These are phyloP conservation scores for Uromys caudimaculatus DNA, from an alignment of 2,797 vertebrate species.

Conservation along the genomic window DNA sequence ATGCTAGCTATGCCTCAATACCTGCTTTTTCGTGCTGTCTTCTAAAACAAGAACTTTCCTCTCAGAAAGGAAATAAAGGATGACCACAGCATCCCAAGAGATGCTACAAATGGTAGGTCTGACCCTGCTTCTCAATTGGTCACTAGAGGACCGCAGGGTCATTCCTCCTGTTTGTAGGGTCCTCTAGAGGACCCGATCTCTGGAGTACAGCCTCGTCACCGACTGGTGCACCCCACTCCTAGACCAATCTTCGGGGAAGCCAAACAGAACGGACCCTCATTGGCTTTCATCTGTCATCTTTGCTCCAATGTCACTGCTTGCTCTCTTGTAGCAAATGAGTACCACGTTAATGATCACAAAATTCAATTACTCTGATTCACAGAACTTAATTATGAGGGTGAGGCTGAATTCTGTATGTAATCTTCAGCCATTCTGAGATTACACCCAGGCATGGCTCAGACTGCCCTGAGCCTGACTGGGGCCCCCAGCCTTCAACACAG, in stretches of 20 bases:
- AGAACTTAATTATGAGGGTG: no score
- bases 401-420: fast-evolving
- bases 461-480: not conserved
- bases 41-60: not conserved
- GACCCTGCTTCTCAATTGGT: no score
- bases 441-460: fast-evolving
- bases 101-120: fast-evolving
- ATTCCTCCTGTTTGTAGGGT: no score
- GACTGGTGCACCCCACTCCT: fast-evolving
- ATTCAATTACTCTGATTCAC: not conserved
- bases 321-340: not conserved
- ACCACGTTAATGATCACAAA: fast-evolving
- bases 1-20: fast-evolving
- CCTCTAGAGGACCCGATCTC: fast-evolving
- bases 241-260: fast-evolving
- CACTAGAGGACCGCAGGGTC: fast-evolving
- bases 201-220: fast-evolving
- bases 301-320: not conserved
- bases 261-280: not conserved
- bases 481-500: fast-evolving
- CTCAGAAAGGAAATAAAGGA: not conserved
- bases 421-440: fast-evolving
- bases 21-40: fast-evolving
- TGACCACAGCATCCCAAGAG: fast-evolving
- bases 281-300: fast-evolving